These are phyloP conservation scores for Spheniscus humboldti DNA, from an alignment of 2,797 vertebrate genomes.

Conservation along the genomic window DNA sequence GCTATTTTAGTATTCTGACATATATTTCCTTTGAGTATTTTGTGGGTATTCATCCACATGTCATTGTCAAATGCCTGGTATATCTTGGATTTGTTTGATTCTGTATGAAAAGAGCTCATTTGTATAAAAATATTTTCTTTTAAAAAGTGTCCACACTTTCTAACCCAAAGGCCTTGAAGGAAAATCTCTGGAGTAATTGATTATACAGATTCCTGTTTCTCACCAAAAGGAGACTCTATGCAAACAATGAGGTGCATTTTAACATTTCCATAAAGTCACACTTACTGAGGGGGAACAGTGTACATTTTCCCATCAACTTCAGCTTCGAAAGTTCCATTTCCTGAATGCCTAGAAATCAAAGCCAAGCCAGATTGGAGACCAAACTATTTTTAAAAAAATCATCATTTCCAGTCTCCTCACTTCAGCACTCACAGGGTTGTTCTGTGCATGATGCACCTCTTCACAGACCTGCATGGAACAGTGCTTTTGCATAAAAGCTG, in stretches of 20 bases:
- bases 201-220: conserved; percentile 32
- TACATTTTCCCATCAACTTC: conserved; percentile 14
- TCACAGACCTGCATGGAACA: background rate
- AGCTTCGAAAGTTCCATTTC: conserved; percentile 28
- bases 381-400: background rate
- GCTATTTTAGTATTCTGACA: conserved; percentile 1
- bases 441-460: background rate
- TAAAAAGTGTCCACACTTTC: conserved; percentile 20
- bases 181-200: conserved; percentile 35
- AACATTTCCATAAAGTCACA: conserved; percentile 45
- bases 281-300: background rate
- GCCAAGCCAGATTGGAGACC: conserved; percentile 2
- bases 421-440: background rate
- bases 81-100: conserved; percentile 23
- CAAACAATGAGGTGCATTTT: conserved; percentile 29
- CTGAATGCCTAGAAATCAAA: conserved; percentile 34
- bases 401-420: background rate
- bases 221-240: conserved; percentile 9
- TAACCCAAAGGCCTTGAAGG: conserved; percentile 7
- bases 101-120: conserved; percentile 1
- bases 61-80: background rate
- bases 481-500: background rate
- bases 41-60: background rate
- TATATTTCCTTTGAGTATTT: conserved; percentile 5
- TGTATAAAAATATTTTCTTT: background rate